phyloP scores from a whole-genome alignment of 2,113 vertebrate genomes.

The Rhinolophus ferrumequinum region DNA sequence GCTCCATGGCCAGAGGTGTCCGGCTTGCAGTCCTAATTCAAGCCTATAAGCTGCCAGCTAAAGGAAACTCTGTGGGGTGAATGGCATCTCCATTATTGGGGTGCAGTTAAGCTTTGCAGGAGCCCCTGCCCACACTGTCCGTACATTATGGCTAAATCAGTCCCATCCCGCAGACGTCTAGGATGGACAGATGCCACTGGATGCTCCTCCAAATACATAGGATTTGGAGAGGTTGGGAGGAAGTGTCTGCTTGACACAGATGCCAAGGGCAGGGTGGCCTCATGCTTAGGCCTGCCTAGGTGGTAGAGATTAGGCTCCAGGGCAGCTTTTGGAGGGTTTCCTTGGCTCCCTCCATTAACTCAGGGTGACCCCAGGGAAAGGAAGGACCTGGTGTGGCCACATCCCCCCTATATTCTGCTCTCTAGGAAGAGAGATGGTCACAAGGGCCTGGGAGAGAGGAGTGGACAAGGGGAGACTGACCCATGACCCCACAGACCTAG shows the following conservation, averaged over 20 bases:
- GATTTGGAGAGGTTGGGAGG: background rate
- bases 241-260: background rate
- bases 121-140: background rate
- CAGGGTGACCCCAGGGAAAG: background rate
- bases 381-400: background rate
- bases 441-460: background rate
- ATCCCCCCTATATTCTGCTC: background rate
- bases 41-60: background rate
- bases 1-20: background rate
- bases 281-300: background rate
- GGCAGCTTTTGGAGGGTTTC: background rate
- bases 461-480: background rate
- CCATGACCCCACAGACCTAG: background rate
- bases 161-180: too few species aligned
- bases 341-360: background rate
- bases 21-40: background rate
- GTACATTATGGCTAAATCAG: background rate
- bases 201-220: background rate
- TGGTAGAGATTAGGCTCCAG: background rate
- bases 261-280: background rate
- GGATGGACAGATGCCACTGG: background rate
- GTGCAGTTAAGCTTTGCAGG: background rate
- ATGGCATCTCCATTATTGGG: background rate
- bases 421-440: background rate
- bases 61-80: background rate